These are phyloP conservation scores for Tetragnatha montana DNA, from an alignment of 2,888 invertebrate species.

Conservation along the genomic window DNA sequence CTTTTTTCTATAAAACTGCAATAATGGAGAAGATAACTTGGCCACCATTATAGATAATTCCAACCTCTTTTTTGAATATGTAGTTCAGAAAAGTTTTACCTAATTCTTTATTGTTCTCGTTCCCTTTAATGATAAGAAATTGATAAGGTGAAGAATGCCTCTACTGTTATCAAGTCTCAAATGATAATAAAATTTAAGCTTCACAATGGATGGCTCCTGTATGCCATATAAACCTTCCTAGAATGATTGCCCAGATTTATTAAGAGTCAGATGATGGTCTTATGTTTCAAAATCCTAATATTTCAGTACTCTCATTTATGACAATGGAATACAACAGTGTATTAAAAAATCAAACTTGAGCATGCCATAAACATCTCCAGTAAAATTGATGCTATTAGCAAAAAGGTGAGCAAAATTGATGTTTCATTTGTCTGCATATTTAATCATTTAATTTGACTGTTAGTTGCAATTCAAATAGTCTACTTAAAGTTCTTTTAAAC, in stretches of 20 bases:
- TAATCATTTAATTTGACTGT: no score
- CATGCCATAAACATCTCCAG: neutral
- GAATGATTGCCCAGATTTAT: conserved; percentile 44
- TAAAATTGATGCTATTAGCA: neutral
- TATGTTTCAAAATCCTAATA: no score
- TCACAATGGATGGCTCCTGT: conserved; percentile 57
- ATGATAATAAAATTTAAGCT: conserved; percentile 40
- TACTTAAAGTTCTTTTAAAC: no score
- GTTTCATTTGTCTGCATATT: no score
- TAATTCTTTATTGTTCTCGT: conserved; percentile 60
- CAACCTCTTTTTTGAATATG: no score
- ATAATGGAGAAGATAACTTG: no score
- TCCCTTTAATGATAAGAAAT: conserved; percentile 34
- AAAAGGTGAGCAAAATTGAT: neutral
- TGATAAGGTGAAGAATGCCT: conserved; percentile 35
- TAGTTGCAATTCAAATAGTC: no score
- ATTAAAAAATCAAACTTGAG: neutral
- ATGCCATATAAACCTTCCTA: conserved; percentile 30
- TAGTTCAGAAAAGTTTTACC: neutral
- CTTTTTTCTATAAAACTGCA: no score
- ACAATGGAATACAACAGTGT: neutral
- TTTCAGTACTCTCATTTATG: no score
- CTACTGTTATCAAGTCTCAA: conserved; percentile 51
- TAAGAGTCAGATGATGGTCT: neutral
- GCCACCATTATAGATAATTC: no score